phyloP scores from a whole-genome alignment of 2,113 vertebrate genomes.

The Chrysochloris asiatica region DNA sequence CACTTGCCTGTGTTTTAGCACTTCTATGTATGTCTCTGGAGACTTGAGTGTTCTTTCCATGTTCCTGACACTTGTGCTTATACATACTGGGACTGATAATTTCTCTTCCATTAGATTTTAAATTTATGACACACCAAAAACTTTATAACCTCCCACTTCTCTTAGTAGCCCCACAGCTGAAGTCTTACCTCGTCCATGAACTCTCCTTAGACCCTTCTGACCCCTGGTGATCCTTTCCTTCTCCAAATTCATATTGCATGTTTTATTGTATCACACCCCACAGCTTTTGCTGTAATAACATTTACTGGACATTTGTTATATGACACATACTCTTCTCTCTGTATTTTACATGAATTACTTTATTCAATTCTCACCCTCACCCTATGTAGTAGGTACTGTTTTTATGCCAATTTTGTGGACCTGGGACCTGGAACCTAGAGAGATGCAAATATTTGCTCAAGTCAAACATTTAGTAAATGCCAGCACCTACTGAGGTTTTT shows the following conservation, averaged over 20 bases:
- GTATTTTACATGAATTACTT: background rate
- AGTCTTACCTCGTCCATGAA: slow-evolving; percentile 31
- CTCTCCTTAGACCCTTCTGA: background rate
- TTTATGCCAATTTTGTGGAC: background rate
- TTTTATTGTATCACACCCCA: slow-evolving; percentile 9
- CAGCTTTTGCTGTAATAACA: slow-evolving; percentile 21
- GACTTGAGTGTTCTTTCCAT: slow-evolving; percentile 61
- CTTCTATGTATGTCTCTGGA: slow-evolving; percentile 49
- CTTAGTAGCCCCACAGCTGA: slow-evolving; percentile 52
- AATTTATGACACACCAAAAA: slow-evolving; percentile 65
- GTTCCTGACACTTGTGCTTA: slow-evolving; percentile 66
- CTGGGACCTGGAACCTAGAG: background rate
- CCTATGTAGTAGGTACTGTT: background rate
- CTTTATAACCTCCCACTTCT: slow-evolving; percentile 50
- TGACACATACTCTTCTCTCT: background rate
- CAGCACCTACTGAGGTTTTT: background rate
- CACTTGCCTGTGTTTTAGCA: slow-evolving; percentile 61
- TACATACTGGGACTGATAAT: slow-evolving; percentile 20
- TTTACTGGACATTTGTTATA: slow-evolving; percentile 18
- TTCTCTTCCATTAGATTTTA: slow-evolving; percentile 58
- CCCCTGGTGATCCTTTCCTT: background rate
- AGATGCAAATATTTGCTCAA: background rate
- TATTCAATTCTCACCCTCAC: background rate
- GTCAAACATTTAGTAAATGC: background rate
- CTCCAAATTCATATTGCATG: background rate